Conservation (phyloP, 2,888 invertebrate species). For the Temnothorax rugatulus region DNA sequence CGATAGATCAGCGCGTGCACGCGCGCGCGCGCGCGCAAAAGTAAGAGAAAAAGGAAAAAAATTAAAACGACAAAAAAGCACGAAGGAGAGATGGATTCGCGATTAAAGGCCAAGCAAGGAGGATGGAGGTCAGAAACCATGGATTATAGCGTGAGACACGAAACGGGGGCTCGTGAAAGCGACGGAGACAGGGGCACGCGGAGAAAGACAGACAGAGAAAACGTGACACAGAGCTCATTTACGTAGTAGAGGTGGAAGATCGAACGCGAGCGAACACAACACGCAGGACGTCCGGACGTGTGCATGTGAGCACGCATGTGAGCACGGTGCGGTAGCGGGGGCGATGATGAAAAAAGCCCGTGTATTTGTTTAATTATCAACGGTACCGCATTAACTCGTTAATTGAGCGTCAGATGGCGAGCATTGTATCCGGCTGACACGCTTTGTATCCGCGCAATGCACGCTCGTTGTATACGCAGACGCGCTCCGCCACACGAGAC, state of each 20-base stretch:
- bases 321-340: slow-evolving; percentile 14
- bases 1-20: slow-evolving; percentile 45
- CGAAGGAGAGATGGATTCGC: slow-evolving; percentile 50
- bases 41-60: slow-evolving; percentile 39
- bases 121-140: slow-evolving; percentile 55
- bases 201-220: slow-evolving; percentile 18
- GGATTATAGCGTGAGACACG: slow-evolving; percentile 59
- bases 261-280: slow-evolving; percentile 17
- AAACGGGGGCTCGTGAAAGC: slow-evolving; percentile 43
- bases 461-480: slow-evolving; percentile 50
- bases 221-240: slow-evolving; percentile 44
- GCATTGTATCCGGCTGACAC: slow-evolving; percentile 84
- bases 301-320: background rate
- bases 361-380: slow-evolving; percentile 86
- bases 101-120: slow-evolving; percentile 50
- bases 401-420: slow-evolving; percentile 86
- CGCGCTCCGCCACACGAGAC: slow-evolving; percentile 30
- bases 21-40: slow-evolving; percentile 44
- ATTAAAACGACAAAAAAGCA: slow-evolving; percentile 17
- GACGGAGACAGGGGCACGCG: slow-evolving; percentile 44
- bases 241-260: slow-evolving; percentile 34
- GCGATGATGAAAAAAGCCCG: slow-evolving; percentile 69
- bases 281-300: slow-evolving; percentile 12
- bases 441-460: slow-evolving; percentile 80
- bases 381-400: slow-evolving; percentile 86